A percentile compares a stretch with the other conserved stretches of the same genome.
These are phyloP conservation scores for Bombyx mori DNA, from an alignment of 1,140 invertebrate genomes.

Conservation along the genomic window ASM3026992v2 NC_085131.1:8768001-8768500, in stretches of 20 bases:
- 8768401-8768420: neutral
- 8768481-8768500: conserved; percentile 13
- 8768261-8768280: conserved; percentile 76
- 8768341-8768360: conserved; percentile 81
- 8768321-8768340: conserved; percentile 74
- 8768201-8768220: neutral
- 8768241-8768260: neutral
- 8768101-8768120: no score
- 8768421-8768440: conserved; percentile 1
- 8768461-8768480: conserved; percentile 1
- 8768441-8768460: neutral
- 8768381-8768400: conserved; percentile 3
- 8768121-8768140: neutral
- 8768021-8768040: no score
- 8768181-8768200: no score
- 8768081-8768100: no score
- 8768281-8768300: conserved; percentile 74
- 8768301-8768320: conserved; percentile 74
- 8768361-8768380: neutral
- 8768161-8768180: no score
- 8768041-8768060: no score
- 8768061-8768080: no score
- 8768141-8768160: neutral
- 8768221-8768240: neutral
- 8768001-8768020: no score